Conservation (phyloP, 2,797 vertebrate genomes). For the Uromys caudimaculatus region DNA sequence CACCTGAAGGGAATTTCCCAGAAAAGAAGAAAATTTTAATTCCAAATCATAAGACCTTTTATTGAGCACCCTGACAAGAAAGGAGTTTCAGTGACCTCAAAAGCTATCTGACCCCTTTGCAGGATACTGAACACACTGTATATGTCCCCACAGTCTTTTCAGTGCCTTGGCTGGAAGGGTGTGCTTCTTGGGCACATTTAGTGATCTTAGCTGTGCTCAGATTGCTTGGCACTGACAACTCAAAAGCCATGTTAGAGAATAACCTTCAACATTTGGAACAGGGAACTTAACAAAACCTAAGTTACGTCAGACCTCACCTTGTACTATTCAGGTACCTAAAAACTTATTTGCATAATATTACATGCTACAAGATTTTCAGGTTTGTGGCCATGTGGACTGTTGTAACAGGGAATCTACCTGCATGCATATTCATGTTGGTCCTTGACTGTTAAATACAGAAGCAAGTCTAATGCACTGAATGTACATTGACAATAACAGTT, state of each 20-base stretch:
- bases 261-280: neutral
- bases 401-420: neutral
- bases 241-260: neutral
- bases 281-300: neutral
- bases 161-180: neutral
- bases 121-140: neutral
- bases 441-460: neutral
- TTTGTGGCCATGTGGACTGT: neutral
- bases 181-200: neutral
- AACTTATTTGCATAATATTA: neutral
- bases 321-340: neutral
- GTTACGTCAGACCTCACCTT: neutral
- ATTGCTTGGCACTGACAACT: neutral
- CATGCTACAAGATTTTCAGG: neutral
- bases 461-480: neutral
- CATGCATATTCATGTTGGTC: neutral
- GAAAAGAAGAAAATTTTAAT: neutral
- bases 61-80: neutral
- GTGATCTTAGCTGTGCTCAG: neutral
- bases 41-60: neutral
- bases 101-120: neutral
- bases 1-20: conserved; percentile 33
- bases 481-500: neutral
- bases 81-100: neutral
- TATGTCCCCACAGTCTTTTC: neutral